Conservation (phyloP, 2,797 vertebrate species). For the Nannoperca australis region DNA sequence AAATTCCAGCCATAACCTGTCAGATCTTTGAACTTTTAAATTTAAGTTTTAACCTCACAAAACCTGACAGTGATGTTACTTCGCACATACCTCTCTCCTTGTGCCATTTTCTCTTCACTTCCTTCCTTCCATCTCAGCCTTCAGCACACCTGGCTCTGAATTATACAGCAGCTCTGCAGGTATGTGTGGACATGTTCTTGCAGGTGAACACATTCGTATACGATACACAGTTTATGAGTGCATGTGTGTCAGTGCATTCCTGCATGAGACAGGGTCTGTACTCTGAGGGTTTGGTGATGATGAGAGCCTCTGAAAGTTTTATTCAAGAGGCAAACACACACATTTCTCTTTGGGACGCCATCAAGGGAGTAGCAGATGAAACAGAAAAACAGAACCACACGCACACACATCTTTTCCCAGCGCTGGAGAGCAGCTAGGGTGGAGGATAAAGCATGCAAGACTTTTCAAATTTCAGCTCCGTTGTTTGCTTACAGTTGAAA, state of each 20-base stretch:
- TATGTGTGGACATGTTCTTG: not conserved
- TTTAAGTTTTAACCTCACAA: slow-evolving; percentile 9
- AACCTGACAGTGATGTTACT: slow-evolving; percentile 20
- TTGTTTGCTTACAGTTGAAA: slow-evolving; percentile 33
- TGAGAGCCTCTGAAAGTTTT: slow-evolving; percentile 36
- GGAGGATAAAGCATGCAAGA: slow-evolving; percentile 12
- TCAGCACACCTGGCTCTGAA: slow-evolving; percentile 45
- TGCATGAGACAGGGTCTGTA: not conserved
- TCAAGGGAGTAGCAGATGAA: slow-evolving; percentile 41
- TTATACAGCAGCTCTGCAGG: slow-evolving; percentile 43
- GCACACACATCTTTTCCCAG: slow-evolving; percentile 8
- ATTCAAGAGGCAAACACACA: slow-evolving; percentile 38
- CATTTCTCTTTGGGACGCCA: slow-evolving; percentile 18
- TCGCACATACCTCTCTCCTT: not conserved
- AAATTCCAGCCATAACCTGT: not conserved
- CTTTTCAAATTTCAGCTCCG: slow-evolving; percentile 17
- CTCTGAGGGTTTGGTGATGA: slow-evolving; percentile 27
- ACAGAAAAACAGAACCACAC: slow-evolving; percentile 27
- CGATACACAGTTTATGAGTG: not conserved
- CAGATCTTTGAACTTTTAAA: slow-evolving; percentile 1
- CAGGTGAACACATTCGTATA: not conserved
- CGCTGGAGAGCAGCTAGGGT: slow-evolving; percentile 24
- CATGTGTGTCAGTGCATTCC: not conserved
- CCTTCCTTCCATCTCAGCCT: slow-evolving; percentile 27
- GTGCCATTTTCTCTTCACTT: slow-evolving; percentile 2